Base-by-base conservation (phyloP, 2,888 invertebrate species). In the Steinernema carpocapsae region DNA sequence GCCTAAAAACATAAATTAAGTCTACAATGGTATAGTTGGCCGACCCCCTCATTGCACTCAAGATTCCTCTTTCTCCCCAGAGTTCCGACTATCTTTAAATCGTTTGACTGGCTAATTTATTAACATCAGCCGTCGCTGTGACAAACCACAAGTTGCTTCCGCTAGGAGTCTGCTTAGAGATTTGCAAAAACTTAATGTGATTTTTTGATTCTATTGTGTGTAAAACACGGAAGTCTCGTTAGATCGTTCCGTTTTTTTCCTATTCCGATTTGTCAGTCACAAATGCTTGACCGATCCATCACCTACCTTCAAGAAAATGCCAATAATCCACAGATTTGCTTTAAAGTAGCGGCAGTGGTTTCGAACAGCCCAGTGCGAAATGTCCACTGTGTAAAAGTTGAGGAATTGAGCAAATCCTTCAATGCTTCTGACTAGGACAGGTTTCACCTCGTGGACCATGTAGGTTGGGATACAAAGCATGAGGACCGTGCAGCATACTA, bases 261-360 rank as follows among this genome's bases (percentile, higher is more conserved):
- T 3, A 3, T 37, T 6, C 52, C 70, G n/a, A n/a, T 17, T 4
- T 70, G 37, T 17, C 10, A 6, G n/a, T 37, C 2, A 7, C 10
- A 43, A 43, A 7, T 43, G n/a, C n/a, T 43, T 70, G 7, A 10
- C 7, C 24, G 24, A 7, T 52, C 19, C 19, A 12, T 7, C 10
- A 32, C 52, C 74, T 46, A 78, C 80, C 73, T 80, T 80, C 7
- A 80, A 73, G 24, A 76, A 71, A 42, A 80, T 76, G 22, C 80
- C 80, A 70, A 80, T 80, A 29, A 82, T 78, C 76, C 82, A 80
- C 29, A 80, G 72, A 70, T 80, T 80, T 1, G 78, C 71, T 71
- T 80, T 80, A 74, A 80, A 80, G 42, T 75, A 76, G 12, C 72
- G 70, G 48, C 80, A 80, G 10, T 76, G 70, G 56, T 80, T 81